These are phyloP conservation scores for Hippocampus zosterae DNA, from an alignment of 2,113 vertebrate species.

Conservation along the genomic window DNA sequence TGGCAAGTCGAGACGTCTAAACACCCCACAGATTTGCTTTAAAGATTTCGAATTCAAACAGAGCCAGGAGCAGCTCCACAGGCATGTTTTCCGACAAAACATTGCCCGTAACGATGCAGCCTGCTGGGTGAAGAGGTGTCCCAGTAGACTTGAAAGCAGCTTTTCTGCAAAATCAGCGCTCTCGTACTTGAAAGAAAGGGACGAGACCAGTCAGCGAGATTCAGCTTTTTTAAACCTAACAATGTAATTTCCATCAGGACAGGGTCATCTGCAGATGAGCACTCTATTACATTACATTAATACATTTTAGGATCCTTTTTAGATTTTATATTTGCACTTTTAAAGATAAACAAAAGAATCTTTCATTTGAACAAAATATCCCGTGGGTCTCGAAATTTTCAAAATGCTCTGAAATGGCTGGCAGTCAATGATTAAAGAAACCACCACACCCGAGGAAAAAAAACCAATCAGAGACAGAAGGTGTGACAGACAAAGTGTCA, in stretches of 20 bases:
- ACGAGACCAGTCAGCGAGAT: not conserved
- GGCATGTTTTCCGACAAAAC: conserved; percentile 44
- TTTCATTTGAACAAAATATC: too few relatives aligned
- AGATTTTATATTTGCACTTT: too few relatives aligned
- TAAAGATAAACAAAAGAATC: too few relatives aligned
- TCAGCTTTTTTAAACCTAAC: not conserved
- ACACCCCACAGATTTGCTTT: conserved; percentile 29
- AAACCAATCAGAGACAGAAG: not conserved
- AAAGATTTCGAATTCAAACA: conserved; percentile 47
- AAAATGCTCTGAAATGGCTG: too few relatives aligned
- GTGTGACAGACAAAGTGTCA: not conserved
- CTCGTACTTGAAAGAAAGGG: conserved; percentile 14
- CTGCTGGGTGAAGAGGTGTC: conserved; percentile 17
- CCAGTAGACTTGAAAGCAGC: conserved; percentile 17
- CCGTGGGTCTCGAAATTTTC: too few relatives aligned
- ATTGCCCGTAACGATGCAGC: conserved; percentile 35
- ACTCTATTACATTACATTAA: too few relatives aligned
- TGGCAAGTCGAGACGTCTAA: not conserved
- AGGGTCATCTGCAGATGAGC: not conserved
- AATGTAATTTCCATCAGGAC: not conserved
- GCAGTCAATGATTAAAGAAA: too few relatives aligned
- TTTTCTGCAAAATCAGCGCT: conserved; percentile 21
- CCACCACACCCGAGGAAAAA: not conserved
- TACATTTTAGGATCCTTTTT: too few relatives aligned
- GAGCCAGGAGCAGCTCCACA: conserved; percentile 38